phyloP scores from a whole-genome alignment of 2,113 vertebrate species.

The Irena cyanogastra region DNA sequence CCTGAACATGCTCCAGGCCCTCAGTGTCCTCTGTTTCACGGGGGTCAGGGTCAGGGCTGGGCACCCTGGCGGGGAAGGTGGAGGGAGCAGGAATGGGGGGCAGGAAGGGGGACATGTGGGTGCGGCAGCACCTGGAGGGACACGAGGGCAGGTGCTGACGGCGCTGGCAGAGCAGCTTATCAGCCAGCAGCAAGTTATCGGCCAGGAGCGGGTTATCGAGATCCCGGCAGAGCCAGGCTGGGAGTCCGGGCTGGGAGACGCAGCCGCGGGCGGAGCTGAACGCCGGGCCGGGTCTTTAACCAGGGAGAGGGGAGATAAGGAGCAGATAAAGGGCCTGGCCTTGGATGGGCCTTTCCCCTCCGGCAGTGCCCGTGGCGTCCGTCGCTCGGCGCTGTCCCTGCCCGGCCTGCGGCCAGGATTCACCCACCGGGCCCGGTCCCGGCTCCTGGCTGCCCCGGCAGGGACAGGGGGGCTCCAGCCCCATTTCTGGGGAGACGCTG shows the following conservation, averaged over 20 bases:
- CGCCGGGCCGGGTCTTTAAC: not conserved
- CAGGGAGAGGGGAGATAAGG: not conserved
- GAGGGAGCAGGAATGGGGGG: rapidly evolving
- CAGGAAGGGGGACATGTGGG: too few relatives aligned
- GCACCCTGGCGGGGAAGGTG: rapidly evolving
- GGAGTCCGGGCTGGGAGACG: not conserved
- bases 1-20: not conserved
- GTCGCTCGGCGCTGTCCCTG: not conserved
- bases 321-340: not conserved
- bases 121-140: not conserved
- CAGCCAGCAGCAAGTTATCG: too few relatives aligned
- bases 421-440: not conserved
- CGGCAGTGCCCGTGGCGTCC: rapidly evolving
- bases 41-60: not conserved
- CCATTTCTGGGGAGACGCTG: rapidly evolving
- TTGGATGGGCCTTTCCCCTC: not conserved
- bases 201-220: not conserved
- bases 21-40: not conserved
- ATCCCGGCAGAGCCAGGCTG: not conserved
- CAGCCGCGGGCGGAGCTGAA: not conserved
- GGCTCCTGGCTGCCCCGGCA: not conserved
- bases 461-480: not conserved
- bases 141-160: not conserved
- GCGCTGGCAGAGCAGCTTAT: not conserved
- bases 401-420: not conserved